These are phyloP conservation scores for Dynastes grantii DNA, from an alignment of 2,888 invertebrate genomes.

Conservation along the genomic window DNA sequence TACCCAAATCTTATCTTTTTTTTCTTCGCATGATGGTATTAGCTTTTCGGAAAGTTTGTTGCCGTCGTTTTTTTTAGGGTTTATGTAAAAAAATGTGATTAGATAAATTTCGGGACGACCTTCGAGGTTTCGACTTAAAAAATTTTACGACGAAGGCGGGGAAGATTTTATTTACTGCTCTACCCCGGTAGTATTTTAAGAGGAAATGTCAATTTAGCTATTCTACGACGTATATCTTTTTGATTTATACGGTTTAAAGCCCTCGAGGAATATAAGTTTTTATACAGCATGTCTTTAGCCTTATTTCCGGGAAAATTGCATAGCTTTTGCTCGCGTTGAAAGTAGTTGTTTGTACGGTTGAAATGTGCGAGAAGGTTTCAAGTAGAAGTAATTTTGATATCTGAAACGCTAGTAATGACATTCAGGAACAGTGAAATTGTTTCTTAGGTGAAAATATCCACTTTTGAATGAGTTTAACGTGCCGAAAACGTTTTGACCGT, in stretches of 20 bases:
- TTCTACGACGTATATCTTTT: constrained; percentile 35
- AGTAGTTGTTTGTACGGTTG: no score
- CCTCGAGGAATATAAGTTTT: constrained; percentile 21
- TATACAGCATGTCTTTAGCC: background rate
- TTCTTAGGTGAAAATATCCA: background rate
- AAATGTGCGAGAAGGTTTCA: background rate
- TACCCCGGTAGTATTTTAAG: constrained; percentile 27
- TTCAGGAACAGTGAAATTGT: background rate
- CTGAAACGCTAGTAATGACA: background rate
- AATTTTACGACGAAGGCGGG: constrained; percentile 11
- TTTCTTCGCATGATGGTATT: background rate
- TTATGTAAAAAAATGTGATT: constrained; percentile 14
- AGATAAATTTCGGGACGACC: background rate
- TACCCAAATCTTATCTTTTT: no score
- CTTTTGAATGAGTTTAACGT: no score
- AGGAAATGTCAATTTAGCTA: constrained; percentile 31
- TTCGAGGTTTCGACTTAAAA: constrained; percentile 13
- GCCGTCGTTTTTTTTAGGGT: background rate
- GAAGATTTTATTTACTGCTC: constrained; percentile 26
- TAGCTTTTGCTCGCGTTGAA: no score
- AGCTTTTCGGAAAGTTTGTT: background rate
- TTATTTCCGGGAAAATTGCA: no score
- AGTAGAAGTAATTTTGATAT: background rate
- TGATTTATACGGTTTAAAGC: constrained; percentile 21
- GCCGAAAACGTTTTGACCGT: no score